Conservation (phyloP, 2,888 invertebrate genomes). For the Uloborus plumipes region DNA sequence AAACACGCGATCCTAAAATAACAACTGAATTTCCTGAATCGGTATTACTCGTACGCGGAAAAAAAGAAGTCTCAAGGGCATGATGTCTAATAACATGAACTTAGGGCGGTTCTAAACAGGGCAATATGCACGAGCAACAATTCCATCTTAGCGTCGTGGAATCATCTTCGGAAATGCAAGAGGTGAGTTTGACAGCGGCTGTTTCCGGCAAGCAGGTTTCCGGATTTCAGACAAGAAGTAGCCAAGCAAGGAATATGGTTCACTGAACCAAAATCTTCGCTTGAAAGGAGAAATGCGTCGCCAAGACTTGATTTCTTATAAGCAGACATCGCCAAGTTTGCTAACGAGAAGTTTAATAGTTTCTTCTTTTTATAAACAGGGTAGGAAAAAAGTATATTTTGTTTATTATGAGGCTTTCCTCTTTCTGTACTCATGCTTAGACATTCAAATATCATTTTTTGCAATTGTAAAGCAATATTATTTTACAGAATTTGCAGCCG, state of each 20-base stretch:
- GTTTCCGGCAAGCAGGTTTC: slow-evolving; percentile 7
- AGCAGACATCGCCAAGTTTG: background rate
- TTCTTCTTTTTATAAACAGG: background rate
- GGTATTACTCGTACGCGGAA: background rate
- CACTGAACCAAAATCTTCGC: slow-evolving; percentile 48
- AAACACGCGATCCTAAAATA: too few species aligned
- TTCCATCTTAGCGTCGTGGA: slow-evolving; percentile 8
- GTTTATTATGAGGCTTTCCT: too few species aligned
- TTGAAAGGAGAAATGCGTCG: slow-evolving; percentile 30
- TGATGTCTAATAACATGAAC: background rate
- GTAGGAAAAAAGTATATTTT: too few species aligned
- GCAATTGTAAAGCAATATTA: too few species aligned
- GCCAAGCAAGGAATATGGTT: slow-evolving; percentile 58
- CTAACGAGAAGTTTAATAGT: background rate
- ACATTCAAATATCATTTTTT: too few species aligned
- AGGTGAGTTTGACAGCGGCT: background rate
- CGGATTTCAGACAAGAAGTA: slow-evolving; percentile 35
- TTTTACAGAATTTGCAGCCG: too few species aligned
- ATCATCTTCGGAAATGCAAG: background rate
- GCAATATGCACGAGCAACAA: background rate
- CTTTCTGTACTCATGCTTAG: too few species aligned
- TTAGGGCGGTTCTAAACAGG: slow-evolving; percentile 44
- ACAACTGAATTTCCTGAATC: background rate
- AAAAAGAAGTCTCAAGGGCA: background rate
- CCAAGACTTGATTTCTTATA: slow-evolving; percentile 4